Conservation (phyloP, 1,140 invertebrate species). For the Pachypeltis micranthus region DNA sequence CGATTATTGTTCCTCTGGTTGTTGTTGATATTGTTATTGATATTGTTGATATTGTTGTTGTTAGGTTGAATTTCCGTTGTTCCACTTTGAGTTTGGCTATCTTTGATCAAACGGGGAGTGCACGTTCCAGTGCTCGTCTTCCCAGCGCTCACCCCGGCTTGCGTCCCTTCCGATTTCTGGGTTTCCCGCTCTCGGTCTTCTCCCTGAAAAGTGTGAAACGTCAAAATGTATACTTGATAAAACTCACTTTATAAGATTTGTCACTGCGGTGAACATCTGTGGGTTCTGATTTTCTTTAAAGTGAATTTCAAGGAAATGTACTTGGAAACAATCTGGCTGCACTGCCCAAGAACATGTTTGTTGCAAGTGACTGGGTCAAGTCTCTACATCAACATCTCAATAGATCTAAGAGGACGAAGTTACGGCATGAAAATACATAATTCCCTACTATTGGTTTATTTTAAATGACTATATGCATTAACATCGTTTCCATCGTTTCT, state of each 20-base stretch:
- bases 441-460: too few relatives aligned
- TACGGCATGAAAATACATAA: too few relatives aligned
- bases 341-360: too few relatives aligned
- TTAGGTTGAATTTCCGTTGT: conserved; percentile 33
- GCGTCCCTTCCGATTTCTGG: conserved; percentile 49
- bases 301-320: too few relatives aligned
- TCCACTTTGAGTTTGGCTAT: conserved; percentile 14
- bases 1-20: conserved; percentile 26
- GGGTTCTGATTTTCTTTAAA: too few relatives aligned
- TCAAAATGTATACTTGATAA: neutral
- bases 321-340: too few relatives aligned
- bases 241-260: neutral
- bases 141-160: conserved; percentile 48
- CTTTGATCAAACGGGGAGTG: conserved; percentile 26
- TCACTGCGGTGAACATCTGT: too few relatives aligned
- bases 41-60: conserved; percentile 29
- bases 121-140: conserved; percentile 31
- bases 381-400: too few relatives aligned
- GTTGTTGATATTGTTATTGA: conserved; percentile 33
- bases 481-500: too few relatives aligned
- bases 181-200: conserved; percentile 1
- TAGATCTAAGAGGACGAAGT: too few relatives aligned
- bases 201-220: conserved; percentile 9
- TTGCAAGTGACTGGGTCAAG: too few relatives aligned
- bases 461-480: too few relatives aligned